phyloP scores from a whole-genome alignment of 2,113 vertebrate species.

The Sylvicapra grimmia region DNA sequence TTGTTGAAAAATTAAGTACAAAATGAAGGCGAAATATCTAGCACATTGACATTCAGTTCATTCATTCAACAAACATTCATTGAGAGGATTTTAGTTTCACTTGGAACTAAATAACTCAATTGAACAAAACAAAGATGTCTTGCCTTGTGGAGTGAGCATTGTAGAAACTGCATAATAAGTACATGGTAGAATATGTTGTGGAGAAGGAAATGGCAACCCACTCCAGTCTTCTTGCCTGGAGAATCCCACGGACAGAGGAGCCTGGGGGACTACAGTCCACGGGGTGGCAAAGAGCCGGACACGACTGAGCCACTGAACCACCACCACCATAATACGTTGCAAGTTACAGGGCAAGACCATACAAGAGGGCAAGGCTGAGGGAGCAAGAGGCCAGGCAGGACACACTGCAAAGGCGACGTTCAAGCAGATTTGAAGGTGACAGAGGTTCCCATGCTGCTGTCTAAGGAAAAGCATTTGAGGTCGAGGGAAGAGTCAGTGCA shows the following conservation, averaged over 20 bases:
- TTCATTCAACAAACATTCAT: neutral
- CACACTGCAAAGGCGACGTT: neutral
- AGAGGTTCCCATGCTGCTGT: neutral
- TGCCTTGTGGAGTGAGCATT: neutral
- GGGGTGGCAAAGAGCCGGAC: neutral
- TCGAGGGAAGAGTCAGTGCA: neutral
- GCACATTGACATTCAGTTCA: neutral
- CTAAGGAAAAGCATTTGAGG: neutral
- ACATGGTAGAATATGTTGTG: neutral
- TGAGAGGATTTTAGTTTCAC: neutral
- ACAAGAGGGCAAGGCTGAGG: neutral
- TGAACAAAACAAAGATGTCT: neutral
- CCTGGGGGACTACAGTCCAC: neutral
- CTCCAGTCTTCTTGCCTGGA: neutral
- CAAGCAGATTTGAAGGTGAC: neutral
- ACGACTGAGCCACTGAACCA: neutral
- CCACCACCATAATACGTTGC: neutral
- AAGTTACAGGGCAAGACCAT: neutral
- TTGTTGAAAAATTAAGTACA: neutral
- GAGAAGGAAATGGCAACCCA: neutral
- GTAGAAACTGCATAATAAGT: neutral
- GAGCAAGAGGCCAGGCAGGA: too few species aligned
- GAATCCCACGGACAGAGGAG: neutral
- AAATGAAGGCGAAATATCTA: neutral
- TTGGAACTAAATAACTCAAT: neutral